A percentile compares a stretch with the other conserved stretches of the same genome.
Evolutionary conservation across 2,113 vertebrate genomes (phyloP).

Genomic region (Leptosomus discolor): DNA sequence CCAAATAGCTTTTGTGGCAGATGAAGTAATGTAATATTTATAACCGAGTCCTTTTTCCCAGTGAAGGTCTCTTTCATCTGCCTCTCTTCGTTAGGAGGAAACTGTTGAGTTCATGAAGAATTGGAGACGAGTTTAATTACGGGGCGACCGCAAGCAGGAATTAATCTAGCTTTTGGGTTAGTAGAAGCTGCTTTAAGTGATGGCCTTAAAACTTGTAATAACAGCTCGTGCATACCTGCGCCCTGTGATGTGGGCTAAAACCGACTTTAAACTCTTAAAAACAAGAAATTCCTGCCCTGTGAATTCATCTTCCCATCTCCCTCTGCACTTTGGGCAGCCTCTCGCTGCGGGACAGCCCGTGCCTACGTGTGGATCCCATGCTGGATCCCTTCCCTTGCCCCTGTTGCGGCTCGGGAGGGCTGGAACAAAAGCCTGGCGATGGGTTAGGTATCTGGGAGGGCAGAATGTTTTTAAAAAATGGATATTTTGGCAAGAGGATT

Average conservation of each 20-base stretch:
- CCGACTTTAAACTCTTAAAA: neutral
- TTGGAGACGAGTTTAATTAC: conserved; percentile 57
- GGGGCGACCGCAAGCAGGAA: conserved; percentile 30
- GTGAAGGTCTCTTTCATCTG: conserved; percentile 60
- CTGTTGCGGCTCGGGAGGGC: neutral
- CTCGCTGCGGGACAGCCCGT: neutral
- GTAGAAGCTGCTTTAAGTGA: neutral
- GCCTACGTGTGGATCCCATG: neutral
- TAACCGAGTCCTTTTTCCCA: conserved; percentile 49
- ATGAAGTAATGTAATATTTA: conserved; percentile 59
- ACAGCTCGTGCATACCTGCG: conserved; percentile 37
- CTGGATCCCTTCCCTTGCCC: neutral
- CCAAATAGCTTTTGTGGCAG: conserved; percentile 1
- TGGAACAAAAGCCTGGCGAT: neutral
- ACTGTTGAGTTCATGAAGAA: conserved; percentile 52
- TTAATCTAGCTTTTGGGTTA: conserved; percentile 9
- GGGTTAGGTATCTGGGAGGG: neutral
- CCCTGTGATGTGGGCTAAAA: conserved; percentile 45
- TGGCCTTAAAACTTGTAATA: conserved; percentile 30
- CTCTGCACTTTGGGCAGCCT: neutral
- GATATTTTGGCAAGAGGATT: neutral
- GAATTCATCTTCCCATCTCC: conserved; percentile 27
- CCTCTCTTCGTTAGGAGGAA: conserved; percentile 40
- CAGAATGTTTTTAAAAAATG: rapidly evolving
- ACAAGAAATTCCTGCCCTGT: conserved; percentile 56